Evolutionary conservation across 2,797 vertebrate genomes (phyloP).

Genomic region (Aeoliscus strigatus): DNA sequence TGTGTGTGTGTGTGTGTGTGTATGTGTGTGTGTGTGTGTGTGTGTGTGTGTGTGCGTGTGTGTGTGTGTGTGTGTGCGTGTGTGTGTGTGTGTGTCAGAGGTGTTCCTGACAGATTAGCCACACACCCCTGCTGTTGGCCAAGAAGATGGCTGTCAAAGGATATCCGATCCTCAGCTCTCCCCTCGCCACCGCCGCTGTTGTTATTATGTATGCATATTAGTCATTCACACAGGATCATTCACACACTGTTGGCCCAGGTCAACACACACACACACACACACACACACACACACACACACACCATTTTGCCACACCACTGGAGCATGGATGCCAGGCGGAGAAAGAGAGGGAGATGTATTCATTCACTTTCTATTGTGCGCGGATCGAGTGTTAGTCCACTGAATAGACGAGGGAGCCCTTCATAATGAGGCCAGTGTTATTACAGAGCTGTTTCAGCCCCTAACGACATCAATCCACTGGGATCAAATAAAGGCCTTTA

Average conservation of each 20-base stretch:
- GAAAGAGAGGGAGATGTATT: slow-evolving; percentile 65
- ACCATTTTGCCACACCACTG: slow-evolving; percentile 59
- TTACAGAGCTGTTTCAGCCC: slow-evolving; percentile 63
- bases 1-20: too few species aligned
- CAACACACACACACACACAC: slow-evolving; percentile 29
- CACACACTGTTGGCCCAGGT: slow-evolving; percentile 51
- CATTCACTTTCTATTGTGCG: slow-evolving; percentile 73
- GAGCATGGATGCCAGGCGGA: slow-evolving; percentile 59
- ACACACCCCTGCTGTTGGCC: slow-evolving; percentile 59
- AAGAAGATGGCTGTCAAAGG: slow-evolving; percentile 57
- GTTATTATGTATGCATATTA: slow-evolving; percentile 68
- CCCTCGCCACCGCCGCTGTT: slow-evolving; percentile 34
- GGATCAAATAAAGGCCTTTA: slow-evolving; percentile 77
- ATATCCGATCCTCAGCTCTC: slow-evolving; percentile 63
- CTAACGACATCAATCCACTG: slow-evolving; percentile 70
- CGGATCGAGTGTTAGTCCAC: slow-evolving; percentile 68
- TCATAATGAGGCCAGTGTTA: slow-evolving; percentile 73
- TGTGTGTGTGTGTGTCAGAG: slow-evolving; percentile 32
- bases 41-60: too few species aligned
- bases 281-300: slow-evolving; percentile 33
- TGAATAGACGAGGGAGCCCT: slow-evolving; percentile 65
- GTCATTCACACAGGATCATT: slow-evolving; percentile 66
- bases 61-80: slow-evolving; percentile 24
- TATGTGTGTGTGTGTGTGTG: too few species aligned
- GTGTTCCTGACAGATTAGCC: slow-evolving; percentile 59